Base-by-base conservation (phyloP, 2,797 vertebrate species). In the Pipistrellus pygmaeus region DNA sequence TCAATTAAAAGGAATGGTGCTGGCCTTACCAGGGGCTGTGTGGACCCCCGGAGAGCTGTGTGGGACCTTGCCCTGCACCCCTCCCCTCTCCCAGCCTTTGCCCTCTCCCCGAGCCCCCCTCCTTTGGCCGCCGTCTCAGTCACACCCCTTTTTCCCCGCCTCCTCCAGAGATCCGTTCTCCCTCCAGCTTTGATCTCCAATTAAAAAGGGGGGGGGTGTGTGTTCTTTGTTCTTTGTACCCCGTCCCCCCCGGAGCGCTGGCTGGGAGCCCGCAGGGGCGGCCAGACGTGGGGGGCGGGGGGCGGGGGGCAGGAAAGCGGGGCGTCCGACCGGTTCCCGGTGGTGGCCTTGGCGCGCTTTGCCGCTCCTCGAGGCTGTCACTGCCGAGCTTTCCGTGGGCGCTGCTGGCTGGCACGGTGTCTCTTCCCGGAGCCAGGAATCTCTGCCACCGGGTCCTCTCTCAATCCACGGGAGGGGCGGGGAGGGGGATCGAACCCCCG, bases 391-490 rank as follows among this genome's bases (percentile, higher is more conserved):
- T 96, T 95, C 93, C 90, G 89, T 95, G 92, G 84, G 90, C 92
- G 75, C 87, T 32, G 69, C 83, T 95, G 78, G 73, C 85, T 95
- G 93, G 91, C 95, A 93, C 95, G 93, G 62, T 62, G 88, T 88
- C 89, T 96, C 84, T 87, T 84, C 96, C 96, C 94, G 55, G 3
- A 96, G 96, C 85, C 10, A 4, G 84, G 95, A 69, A 93, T 96
- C 95, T 95, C 95, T 85, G 76, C 93, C 96, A 95, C 85, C 86
- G 84, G 93, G 88, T 38, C 96, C 90, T 96, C 91, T 97, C 97
- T 96, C 96, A 93, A 78, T 90, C 77, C 93, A 91, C 68, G 41
- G 38, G 38, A 41, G 38, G 38, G 35, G 35, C 35, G 35, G 38
- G 38, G n/a, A n/a, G 38, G 38, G 38, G 38, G 38, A 41, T 41